Conservation (phyloP, 2,113 vertebrate genomes). For the Globicephala melas region DNA sequence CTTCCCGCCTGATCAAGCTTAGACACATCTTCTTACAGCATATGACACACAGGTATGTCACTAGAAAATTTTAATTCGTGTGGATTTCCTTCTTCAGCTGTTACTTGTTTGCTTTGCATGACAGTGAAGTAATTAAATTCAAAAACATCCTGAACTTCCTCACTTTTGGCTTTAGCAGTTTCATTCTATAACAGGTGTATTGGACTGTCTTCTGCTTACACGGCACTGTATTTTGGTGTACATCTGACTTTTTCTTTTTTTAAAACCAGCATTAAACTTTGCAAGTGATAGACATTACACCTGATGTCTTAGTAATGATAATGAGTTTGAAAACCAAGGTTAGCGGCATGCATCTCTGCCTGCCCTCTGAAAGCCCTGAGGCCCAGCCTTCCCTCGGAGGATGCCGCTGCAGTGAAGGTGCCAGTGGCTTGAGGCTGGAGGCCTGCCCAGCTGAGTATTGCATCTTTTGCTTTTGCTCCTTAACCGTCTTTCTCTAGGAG, state of each 20-base stretch:
- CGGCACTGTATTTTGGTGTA: background rate
- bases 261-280: background rate
- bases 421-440: accelerated
- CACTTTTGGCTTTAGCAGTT: background rate
- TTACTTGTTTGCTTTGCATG: background rate
- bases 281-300: background rate
- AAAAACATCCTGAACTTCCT: background rate
- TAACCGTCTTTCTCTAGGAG: background rate
- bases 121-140: background rate
- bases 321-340: background rate
- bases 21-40: background rate
- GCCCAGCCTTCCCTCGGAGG: background rate
- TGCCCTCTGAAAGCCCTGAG: background rate
- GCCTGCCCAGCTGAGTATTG: background rate
- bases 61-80: background rate
- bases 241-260: background rate
- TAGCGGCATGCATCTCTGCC: accelerated
- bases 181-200: background rate
- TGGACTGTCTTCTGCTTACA: background rate
- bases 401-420: accelerated
- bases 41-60: slow-evolving; percentile 49
- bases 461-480: background rate
- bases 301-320: background rate
- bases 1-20: background rate
- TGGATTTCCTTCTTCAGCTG: background rate